phyloP scores from a whole-genome alignment of 2,113 vertebrate species.

The Rallus limicola region DNA sequence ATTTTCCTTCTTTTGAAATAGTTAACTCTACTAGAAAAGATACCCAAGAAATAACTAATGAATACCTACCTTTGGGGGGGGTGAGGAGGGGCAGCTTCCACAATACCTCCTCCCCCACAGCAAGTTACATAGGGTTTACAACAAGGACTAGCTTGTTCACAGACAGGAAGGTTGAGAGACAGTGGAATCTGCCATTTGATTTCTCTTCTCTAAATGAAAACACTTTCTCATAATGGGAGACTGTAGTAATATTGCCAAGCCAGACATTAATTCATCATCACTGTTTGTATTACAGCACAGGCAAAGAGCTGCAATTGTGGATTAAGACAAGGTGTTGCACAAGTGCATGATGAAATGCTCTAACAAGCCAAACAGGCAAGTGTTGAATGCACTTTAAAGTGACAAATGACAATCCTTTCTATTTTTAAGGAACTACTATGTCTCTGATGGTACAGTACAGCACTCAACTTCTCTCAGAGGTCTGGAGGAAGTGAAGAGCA shows the following conservation, averaged over 20 bases:
- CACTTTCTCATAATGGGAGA: constrained; percentile 14
- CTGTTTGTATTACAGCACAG: constrained; percentile 26
- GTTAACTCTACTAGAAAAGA: neutral
- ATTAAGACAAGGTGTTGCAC: neutral
- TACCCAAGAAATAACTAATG: neutral
- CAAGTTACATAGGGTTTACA: neutral
- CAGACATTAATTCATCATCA: constrained; percentile 35
- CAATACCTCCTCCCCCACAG: neutral
- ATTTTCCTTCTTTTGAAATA: neutral
- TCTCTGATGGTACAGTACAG: neutral
- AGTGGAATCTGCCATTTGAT: neutral
- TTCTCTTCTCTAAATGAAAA: constrained; percentile 20
- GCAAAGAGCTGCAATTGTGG: neutral
- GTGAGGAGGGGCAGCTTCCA: neutral
- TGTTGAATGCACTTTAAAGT: neutral
- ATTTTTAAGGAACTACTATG: neutral
- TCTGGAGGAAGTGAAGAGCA: neutral
- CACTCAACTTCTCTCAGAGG: neutral
- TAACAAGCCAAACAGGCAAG: neutral
- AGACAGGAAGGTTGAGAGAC: constrained; percentile 40
- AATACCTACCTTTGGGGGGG: neutral
- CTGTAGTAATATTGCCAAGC: neutral
- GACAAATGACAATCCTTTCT: neutral
- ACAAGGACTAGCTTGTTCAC: neutral
- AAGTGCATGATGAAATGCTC: neutral